Conservation (phyloP, 2,888 invertebrate species). For the Chaitophorus viminalis region DNA sequence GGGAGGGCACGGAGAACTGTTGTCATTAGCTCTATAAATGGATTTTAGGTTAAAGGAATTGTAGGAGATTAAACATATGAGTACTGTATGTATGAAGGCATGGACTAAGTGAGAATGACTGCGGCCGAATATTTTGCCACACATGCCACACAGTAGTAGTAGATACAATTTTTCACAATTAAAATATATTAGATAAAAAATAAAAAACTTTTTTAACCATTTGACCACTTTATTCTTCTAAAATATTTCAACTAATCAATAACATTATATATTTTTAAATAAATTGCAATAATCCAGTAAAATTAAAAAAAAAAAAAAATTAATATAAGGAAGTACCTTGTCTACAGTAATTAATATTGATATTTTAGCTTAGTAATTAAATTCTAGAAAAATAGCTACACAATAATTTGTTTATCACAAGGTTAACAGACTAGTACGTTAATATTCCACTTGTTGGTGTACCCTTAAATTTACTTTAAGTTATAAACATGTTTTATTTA, state of each 20-base stretch:
- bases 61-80: no score
- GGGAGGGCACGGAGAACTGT: no score
- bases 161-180: no score
- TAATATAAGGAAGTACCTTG: neutral
- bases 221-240: constrained; percentile 40
- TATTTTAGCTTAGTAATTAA: constrained; percentile 11
- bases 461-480: constrained; percentile 38
- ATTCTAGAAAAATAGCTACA: constrained; percentile 22
- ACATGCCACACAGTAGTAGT: no score
- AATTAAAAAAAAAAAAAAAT: constrained; percentile 2
- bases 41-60: no score
- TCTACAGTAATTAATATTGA: constrained; percentile 19
- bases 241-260: constrained; percentile 25
- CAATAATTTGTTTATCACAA: constrained; percentile 57
- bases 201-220: neutral
- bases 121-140: no score
- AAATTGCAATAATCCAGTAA: constrained; percentile 34
- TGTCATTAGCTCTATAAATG: no score
- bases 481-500: constrained; percentile 13
- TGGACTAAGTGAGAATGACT: no score
- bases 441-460: constrained; percentile 52
- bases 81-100: no score
- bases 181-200: neutral
- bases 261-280: constrained; percentile 26
- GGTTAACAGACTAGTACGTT: constrained; percentile 60